These are phyloP conservation scores for Leptinotarsa tumamoca DNA, from an alignment of 2,888 invertebrate genomes.

Conservation along the genomic window DNA sequence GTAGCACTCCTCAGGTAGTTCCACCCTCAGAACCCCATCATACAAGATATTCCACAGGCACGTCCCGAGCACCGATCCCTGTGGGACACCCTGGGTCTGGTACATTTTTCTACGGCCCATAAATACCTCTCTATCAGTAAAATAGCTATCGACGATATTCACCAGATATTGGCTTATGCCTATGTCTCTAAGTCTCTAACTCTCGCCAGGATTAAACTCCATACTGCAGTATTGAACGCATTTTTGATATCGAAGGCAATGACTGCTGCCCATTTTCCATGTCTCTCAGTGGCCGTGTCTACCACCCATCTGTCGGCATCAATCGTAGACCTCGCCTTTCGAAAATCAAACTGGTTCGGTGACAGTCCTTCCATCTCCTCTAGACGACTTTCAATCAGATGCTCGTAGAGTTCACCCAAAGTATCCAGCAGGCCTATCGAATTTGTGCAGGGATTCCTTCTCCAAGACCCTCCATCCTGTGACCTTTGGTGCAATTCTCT, in stretches of 20 bases:
- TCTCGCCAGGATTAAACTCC: neutral
- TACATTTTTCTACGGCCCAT: neutral
- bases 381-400: neutral
- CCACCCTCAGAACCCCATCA: neutral
- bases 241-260: neutral
- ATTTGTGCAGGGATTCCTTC: slow-evolving; percentile 5
- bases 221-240: neutral
- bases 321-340: slow-evolving; percentile 13
- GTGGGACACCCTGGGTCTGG: neutral
- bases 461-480: neutral
- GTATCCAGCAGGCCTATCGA: neutral
- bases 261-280: neutral
- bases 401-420: neutral
- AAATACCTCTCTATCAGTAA: neutral
- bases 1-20: slow-evolving; percentile 8
- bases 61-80: slow-evolving; percentile 7
- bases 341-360: slow-evolving; percentile 24
- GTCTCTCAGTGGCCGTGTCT: neutral
- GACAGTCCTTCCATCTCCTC: slow-evolving; percentile 10
- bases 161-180: neutral
- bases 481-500: neutral
- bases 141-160: neutral
- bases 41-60: slow-evolving; percentile 12
- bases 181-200: neutral
- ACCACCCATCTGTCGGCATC: neutral